Conservation (phyloP, 2,113 vertebrate species). For the Periophthalmodon schlosseri region DNA sequence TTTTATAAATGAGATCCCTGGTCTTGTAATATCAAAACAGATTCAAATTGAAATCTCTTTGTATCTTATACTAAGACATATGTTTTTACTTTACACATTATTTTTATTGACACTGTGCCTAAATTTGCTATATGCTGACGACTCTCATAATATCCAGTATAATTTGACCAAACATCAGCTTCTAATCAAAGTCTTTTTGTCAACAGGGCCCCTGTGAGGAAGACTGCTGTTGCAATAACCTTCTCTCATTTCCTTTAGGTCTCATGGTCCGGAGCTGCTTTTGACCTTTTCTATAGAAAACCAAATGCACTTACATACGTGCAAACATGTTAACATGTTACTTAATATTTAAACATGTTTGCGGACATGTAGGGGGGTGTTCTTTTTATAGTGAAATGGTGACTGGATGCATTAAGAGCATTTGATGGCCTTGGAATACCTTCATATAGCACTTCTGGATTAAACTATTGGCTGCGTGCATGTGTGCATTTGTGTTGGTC, state of each 20-base stretch:
- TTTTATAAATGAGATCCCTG: background rate
- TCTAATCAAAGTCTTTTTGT: conserved; percentile 29
- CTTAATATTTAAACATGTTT: background rate
- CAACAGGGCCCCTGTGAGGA: conserved; percentile 27
- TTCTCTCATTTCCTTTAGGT: conserved; percentile 46
- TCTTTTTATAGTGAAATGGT: background rate
- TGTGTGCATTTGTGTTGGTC: background rate
- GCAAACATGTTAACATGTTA: background rate
- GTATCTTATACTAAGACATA: conserved; percentile 75
- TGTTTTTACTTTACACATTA: background rate
- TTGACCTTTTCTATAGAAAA: background rate
- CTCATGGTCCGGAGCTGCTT: background rate
- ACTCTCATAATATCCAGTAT: background rate
- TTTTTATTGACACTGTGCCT: conserved; percentile 4
- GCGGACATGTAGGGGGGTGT: background rate
- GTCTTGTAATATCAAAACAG: conserved; percentile 74
- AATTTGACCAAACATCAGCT: background rate
- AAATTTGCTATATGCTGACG: background rate
- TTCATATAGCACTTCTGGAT: background rate
- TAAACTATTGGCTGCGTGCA: background rate
- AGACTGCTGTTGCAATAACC: conserved; percentile 22
- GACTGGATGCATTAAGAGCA: background rate
- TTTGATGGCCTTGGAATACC: background rate
- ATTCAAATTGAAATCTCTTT: conserved; percentile 91
- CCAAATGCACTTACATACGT: background rate